Percentiles rank a stretch among this genome's conserved stretches.
Evolutionary conservation across 2,797 vertebrate genomes (phyloP).

Genomic region (Bufotes viridis): DNA sequence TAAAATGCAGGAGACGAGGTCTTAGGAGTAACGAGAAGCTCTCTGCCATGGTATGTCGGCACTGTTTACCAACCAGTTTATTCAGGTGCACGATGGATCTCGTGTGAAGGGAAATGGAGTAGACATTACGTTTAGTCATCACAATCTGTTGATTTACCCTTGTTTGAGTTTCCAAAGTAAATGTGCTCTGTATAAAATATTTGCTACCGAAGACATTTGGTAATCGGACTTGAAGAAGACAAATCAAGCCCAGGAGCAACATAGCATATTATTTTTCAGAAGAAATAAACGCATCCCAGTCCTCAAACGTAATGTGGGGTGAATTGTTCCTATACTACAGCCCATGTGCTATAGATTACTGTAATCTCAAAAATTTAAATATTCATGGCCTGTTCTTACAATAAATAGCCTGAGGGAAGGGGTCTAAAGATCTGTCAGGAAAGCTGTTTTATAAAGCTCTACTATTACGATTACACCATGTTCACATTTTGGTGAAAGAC

Average conservation of each 20-base stretch:
- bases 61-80: constrained; percentile 7
- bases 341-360: not conserved
- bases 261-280: constrained; percentile 7
- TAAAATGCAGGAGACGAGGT: not conserved
- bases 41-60: not conserved
- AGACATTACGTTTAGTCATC: constrained; percentile 12
- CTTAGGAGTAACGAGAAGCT: not conserved
- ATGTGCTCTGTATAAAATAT: constrained; percentile 16
- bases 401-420: not conserved
- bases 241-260: constrained; percentile 31
- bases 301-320: not conserved
- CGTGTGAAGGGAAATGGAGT: not conserved
- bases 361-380: not conserved
- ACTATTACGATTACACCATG: not conserved
- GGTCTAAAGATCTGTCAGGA: not conserved
- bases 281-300: constrained; percentile 16
- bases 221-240: not conserved
- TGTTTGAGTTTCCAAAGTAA: constrained; percentile 27
- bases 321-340: not conserved
- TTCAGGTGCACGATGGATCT: constrained; percentile 34
- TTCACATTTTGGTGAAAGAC: not conserved
- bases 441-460: not conserved
- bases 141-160: constrained; percentile 33
- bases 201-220: constrained; percentile 11
- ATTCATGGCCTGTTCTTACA: constrained; percentile 2